Evolutionary conservation across 2,113 vertebrate species (phyloP).

Genomic region (Lasiurus cinereus): DNA sequence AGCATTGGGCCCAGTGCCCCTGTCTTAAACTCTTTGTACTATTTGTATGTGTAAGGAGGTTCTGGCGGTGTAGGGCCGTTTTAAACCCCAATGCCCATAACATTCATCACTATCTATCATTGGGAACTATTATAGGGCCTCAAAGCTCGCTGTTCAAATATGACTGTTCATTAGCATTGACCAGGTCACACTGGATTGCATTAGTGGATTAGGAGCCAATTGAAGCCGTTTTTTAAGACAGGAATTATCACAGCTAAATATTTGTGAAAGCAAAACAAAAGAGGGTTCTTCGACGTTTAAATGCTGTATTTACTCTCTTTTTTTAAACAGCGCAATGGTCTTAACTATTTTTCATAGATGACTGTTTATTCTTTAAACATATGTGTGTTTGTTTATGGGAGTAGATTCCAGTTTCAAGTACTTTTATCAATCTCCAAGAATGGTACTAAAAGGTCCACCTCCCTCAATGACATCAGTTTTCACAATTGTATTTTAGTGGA

Average conservation of each 20-base stretch:
- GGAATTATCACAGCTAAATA: constrained; percentile 40
- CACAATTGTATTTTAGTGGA: not conserved
- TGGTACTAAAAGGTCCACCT: not conserved
- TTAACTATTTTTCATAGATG: not conserved
- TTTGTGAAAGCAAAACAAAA: not conserved
- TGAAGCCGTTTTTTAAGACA: not conserved
- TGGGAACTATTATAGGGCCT: constrained; percentile 62
- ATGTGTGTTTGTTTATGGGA: not conserved
- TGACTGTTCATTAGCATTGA: not conserved
- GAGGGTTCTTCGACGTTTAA: constrained; percentile 30
- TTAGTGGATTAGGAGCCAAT: constrained; percentile 11
- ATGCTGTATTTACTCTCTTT: not conserved
- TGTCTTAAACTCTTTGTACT: constrained; percentile 85
- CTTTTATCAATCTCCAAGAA: not conserved
- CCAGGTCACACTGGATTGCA: not conserved
- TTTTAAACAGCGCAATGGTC: not conserved
- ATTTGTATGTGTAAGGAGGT: constrained; percentile 84
- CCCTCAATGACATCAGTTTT: not conserved
- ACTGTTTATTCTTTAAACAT: not conserved
- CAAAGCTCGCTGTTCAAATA: constrained; percentile 84
- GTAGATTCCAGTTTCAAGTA: not conserved
- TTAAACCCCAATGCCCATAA: constrained; percentile 82
- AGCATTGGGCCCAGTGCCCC: constrained; percentile 73
- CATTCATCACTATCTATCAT: constrained; percentile 84
- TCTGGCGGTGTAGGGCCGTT: constrained; percentile 83